Evolutionary conservation across 2,888 invertebrate genomes (phyloP).

Genomic region (Ametastegia equiseti): DNA sequence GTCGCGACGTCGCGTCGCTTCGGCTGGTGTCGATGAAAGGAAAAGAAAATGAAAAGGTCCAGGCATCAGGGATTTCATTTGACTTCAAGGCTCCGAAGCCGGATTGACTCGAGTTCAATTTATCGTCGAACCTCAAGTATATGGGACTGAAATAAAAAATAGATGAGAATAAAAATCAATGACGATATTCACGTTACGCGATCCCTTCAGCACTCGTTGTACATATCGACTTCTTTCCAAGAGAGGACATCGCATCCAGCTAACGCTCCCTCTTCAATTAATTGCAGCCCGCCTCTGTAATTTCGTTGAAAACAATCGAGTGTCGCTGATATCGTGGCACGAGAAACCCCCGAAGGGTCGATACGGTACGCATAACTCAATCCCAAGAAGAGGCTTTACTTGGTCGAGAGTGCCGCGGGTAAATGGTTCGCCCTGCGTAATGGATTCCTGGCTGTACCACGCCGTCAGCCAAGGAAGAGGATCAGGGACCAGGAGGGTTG

Average conservation of each 20-base stretch:
- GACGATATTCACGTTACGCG: neutral
- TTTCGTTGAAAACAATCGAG: constrained; percentile 28
- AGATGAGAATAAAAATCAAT: constrained; percentile 7
- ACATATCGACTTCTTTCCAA: neutral
- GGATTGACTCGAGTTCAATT: constrained; percentile 5
- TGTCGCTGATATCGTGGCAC: constrained; percentile 1
- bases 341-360: constrained; percentile 28
- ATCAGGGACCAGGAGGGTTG: neutral
- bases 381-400: constrained; percentile 26
- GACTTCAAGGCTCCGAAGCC: neutral
- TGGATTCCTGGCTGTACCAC: constrained; percentile 6
- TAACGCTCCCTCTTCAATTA: constrained; percentile 15
- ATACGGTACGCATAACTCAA: constrained; percentile 33
- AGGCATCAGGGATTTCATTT: constrained; percentile 29
- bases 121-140: neutral
- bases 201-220: neutral
- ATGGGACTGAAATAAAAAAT: constrained; percentile 13
- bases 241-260: neutral
- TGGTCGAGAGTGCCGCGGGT: constrained; percentile 17
- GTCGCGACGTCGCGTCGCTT: constrained; percentile 29
- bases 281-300: neutral
- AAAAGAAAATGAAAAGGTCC: constrained; percentile 33
- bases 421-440: constrained; percentile 14
- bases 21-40: constrained; percentile 22
- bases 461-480: neutral